Evolutionary conservation across 2,888 invertebrate genomes (phyloP).

Genomic region (Epirrhoe tristata): DNA sequence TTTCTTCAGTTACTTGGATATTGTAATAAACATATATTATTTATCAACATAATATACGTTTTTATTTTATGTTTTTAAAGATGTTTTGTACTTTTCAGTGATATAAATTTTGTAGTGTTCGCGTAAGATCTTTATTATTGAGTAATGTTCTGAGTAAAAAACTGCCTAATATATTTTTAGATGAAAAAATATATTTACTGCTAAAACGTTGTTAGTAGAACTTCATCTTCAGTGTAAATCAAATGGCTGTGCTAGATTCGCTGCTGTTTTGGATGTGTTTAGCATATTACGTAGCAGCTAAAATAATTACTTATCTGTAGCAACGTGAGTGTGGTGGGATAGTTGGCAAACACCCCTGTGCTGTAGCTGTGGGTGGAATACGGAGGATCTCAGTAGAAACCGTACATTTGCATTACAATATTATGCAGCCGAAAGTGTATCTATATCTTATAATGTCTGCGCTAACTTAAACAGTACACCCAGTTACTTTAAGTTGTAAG

Average conservation of each 20-base stretch:
- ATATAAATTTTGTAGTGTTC: no score
- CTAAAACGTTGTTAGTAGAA: not conserved
- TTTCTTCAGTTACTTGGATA: no score
- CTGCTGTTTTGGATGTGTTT: constrained; percentile 18
- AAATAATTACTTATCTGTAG: constrained; percentile 32
- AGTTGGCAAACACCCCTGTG: constrained; percentile 33
- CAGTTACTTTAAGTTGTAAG: no score
- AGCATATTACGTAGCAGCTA: constrained; percentile 26
- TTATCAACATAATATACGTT: no score
- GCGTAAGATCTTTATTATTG: no score
- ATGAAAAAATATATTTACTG: no score
- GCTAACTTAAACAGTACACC: constrained; percentile 1
- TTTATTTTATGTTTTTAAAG: no score
- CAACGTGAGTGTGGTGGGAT: constrained; percentile 27
- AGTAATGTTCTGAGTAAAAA: no score
- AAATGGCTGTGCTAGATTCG: constrained; percentile 4
- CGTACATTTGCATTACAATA: constrained; percentile 33
- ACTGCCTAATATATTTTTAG: no score
- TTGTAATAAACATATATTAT: no score
- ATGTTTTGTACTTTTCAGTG: no score
- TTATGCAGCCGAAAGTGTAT: constrained; percentile 25
- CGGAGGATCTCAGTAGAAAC: constrained; percentile 19
- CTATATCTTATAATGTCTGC: constrained; percentile 3
- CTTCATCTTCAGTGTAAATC: not conserved
- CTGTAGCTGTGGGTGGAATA: constrained; percentile 23